These are phyloP conservation scores for Pandemis heparana DNA, from an alignment of 2,888 invertebrate species.

Conservation along the genomic window DNA sequence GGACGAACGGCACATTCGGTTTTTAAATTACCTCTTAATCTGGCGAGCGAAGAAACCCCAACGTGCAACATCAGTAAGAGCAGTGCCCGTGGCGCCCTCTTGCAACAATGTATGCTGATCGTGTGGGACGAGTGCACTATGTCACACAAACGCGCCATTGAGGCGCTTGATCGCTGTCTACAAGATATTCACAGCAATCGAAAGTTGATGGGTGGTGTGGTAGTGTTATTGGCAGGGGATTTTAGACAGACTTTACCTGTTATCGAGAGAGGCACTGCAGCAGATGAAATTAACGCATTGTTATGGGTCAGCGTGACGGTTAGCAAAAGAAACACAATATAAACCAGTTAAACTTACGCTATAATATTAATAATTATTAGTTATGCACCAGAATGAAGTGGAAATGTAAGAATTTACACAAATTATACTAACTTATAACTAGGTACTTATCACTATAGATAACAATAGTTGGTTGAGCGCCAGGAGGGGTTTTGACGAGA, in stretches of 20 bases:
- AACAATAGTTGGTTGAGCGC: no score
- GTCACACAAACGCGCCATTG: conserved; percentile 35
- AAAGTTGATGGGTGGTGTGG: conserved; percentile 43
- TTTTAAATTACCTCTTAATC: conserved; percentile 44
- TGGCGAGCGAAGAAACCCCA: conserved; percentile 32
- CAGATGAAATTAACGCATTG: conserved; percentile 44
- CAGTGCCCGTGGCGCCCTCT: conserved; percentile 35
- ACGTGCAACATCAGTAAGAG: conserved; percentile 43
- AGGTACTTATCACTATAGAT: no score
- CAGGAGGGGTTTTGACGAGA: no score
- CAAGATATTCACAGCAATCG: conserved; percentile 43
- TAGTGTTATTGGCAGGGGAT: conserved; percentile 41
- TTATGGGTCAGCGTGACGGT: no score
- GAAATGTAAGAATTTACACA: no score
- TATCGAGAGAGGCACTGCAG: conserved; percentile 41
- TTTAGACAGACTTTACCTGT: conserved; percentile 45
- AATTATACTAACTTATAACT: no score
- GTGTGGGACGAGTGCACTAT: conserved; percentile 41
- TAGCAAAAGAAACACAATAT: no score
- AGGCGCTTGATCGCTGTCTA: conserved; percentile 43
- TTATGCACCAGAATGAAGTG: no score
- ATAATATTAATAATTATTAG: no score
- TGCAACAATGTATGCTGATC: conserved; percentile 33
- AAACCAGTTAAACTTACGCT: no score
- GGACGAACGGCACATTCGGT: conserved; percentile 36